These are phyloP conservation scores for Halcyon smyrnensis DNA, from an alignment of 2,797 vertebrate species.

Conservation along the genomic window DNA sequence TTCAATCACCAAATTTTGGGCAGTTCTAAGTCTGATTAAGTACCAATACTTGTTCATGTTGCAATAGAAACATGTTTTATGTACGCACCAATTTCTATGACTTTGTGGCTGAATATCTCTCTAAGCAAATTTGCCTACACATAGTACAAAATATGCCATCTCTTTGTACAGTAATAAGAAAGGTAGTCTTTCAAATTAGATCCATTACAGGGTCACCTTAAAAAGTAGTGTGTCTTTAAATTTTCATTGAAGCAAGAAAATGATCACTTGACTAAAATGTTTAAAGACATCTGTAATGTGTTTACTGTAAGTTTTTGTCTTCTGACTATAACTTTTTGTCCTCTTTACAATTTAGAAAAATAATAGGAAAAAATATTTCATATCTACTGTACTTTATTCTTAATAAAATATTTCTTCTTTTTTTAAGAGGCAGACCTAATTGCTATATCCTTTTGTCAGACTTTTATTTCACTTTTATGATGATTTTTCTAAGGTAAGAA, in stretches of 20 bases:
- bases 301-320: background rate
- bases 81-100: background rate
- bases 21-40: background rate
- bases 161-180: background rate
- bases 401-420: background rate
- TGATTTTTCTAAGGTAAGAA: background rate
- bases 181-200: background rate
- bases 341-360: background rate
- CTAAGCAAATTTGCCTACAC: background rate
- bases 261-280: background rate
- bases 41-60: background rate
- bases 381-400: background rate
- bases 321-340: background rate
- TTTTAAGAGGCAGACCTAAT: background rate
- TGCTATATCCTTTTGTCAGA: background rate
- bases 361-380: background rate
- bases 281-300: too few species aligned
- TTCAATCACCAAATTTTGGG: background rate
- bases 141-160: background rate
- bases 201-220: background rate
- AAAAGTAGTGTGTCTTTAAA: background rate
- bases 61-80: background rate
- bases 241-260: background rate
- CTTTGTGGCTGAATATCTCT: background rate
- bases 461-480: background rate